These are phyloP conservation scores for Montipora capricornis DNA, from an alignment of 64 coral and sea anemone species.

Conservation along the genomic window DNA sequence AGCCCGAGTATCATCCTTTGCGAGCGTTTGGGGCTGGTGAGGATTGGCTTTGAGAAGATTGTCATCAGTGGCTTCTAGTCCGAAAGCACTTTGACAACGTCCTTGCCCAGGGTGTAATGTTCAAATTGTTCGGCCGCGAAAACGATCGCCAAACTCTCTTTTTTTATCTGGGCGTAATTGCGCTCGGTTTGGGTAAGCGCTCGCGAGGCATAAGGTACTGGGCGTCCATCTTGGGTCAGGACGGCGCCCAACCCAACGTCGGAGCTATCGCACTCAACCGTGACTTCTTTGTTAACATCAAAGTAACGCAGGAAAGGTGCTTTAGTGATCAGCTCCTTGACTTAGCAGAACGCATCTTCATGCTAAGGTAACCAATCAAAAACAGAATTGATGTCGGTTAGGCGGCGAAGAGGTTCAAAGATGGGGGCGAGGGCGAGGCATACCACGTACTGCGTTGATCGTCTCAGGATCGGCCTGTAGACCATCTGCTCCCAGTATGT, in stretches of 20 bases:
- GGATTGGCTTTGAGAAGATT: conserved; percentile 22
- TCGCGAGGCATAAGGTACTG: conserved; percentile 11
- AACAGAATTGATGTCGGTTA: background rate
- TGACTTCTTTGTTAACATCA: conserved; percentile 12
- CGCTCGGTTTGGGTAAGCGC: conserved; percentile 25
- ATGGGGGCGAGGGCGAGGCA: background rate
- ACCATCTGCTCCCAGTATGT: conserved; percentile 1
- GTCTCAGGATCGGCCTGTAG: conserved; percentile 11
- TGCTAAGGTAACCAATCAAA: conserved; percentile 19
- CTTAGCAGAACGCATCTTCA: conserved; percentile 46
- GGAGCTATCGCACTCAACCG: background rate
- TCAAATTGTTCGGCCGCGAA: conserved; percentile 20
- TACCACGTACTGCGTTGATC: background rate
- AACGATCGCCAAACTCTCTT: conserved; percentile 4
- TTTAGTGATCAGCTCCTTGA: conserved; percentile 35
- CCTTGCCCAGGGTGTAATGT: conserved; percentile 36
- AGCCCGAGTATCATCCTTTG: conserved; percentile 32
- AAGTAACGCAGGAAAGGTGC: conserved; percentile 39
- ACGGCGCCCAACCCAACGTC: conserved; percentile 12
- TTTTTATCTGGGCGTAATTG: conserved; percentile 17
- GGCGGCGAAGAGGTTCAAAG: background rate
- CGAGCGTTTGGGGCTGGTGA: background rate
- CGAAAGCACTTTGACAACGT: background rate
- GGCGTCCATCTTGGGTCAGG: conserved; percentile 39
- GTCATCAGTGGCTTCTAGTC: conserved; percentile 44